These are phyloP conservation scores for Hedya salicella DNA, from an alignment of 2,888 invertebrate genomes.

Conservation along the genomic window DNA sequence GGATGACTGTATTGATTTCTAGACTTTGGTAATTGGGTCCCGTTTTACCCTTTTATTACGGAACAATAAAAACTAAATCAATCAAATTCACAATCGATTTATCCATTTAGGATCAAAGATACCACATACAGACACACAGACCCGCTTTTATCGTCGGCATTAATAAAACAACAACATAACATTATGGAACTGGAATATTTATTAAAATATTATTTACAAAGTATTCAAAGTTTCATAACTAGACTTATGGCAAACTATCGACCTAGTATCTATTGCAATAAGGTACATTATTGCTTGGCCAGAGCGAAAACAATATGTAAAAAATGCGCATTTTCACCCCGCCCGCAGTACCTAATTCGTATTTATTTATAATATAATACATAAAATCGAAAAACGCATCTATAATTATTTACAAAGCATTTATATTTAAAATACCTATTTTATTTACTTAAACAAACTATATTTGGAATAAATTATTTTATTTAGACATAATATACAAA, in stretches of 20 bases:
- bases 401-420: slow-evolving; percentile 40
- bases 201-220: slow-evolving; percentile 72
- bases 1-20: too few species aligned
- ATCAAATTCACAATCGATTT: too few species aligned
- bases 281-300: slow-evolving; percentile 29
- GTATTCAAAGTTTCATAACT: slow-evolving; percentile 56
- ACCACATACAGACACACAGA: too few species aligned
- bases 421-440: slow-evolving; percentile 29
- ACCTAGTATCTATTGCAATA: slow-evolving; percentile 26
- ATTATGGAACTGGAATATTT: slow-evolving; percentile 71
- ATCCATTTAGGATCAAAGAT: too few species aligned
- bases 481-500: slow-evolving; percentile 40
- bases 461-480: slow-evolving; percentile 46
- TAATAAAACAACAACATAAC: slow-evolving; percentile 54
- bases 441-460: slow-evolving; percentile 28
- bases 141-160: too few species aligned
- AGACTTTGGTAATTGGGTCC: too few species aligned
- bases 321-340: slow-evolving; percentile 7
- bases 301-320: slow-evolving; percentile 7
- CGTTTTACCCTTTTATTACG: too few species aligned
- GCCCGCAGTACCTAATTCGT: neutral
- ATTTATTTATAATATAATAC: slow-evolving; percentile 31
- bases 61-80: too few species aligned
- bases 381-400: slow-evolving; percentile 33
- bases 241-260: slow-evolving; percentile 64